Percentiles rank a stretch among this genome's conserved stretches.
phyloP scores from a whole-genome alignment of 2,888 invertebrate genomes.

The Trisateles emortualis region DNA sequence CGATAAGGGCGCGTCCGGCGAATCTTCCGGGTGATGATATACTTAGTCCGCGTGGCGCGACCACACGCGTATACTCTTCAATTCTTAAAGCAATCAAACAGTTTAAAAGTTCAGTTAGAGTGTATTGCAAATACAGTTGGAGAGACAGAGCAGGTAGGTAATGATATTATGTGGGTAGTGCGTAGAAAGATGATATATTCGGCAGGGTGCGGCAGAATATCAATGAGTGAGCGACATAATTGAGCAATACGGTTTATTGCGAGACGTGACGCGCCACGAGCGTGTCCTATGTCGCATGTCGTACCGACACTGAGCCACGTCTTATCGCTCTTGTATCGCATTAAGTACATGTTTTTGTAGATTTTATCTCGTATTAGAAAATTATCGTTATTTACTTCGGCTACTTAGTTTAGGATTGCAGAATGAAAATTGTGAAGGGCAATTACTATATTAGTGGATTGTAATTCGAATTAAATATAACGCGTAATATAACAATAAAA shows the following conservation, averaged over 20 bases:
- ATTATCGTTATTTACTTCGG: too few species aligned
- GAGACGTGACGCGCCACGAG: conserved; percentile 14
- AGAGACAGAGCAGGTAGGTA: too few species aligned
- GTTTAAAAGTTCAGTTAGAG: too few species aligned
- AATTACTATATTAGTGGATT: too few species aligned
- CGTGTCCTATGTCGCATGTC: not conserved
- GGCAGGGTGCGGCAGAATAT: conserved; percentile 18
- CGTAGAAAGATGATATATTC: not conserved
- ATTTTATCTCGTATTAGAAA: too few species aligned
- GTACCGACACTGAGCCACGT: not conserved
- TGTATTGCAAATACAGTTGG: too few species aligned
- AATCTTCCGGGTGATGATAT: conserved; percentile 1
- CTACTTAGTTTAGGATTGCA: too few species aligned
- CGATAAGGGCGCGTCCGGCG: conserved; percentile 10
- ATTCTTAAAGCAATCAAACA: too few species aligned
- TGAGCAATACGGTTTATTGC: conserved; percentile 21
- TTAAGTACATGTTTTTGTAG: too few species aligned
- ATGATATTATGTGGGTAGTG: not conserved
- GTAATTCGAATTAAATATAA: too few species aligned
- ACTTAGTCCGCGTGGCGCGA: conserved; percentile 1
- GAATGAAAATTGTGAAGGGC: not conserved
- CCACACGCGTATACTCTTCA: too few species aligned
- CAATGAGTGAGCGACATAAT: conserved; percentile 25
- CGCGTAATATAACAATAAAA: conserved; percentile 9
- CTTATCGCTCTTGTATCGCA: not conserved